A percentile compares a stretch with the other conserved stretches of the same genome.
Evolutionary conservation across 1,140 invertebrate species (phyloP).

Genomic region (Calliphora vicina): DNA sequence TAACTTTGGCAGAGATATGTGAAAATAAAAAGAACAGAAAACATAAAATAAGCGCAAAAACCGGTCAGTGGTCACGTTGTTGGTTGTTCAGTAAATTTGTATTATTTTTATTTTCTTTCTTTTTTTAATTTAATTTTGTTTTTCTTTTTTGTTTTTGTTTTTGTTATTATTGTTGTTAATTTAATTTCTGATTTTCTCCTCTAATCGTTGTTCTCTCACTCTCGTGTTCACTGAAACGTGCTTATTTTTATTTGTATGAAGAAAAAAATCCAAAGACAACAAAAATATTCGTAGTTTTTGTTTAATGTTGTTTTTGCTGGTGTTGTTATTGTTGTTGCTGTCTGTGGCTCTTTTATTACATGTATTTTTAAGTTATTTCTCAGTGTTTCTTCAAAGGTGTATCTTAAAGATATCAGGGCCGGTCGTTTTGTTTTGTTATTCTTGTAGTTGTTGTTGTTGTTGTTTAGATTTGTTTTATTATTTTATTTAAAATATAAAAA

Average conservation of each 20-base stretch:
- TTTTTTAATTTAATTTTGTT: conserved; percentile 22
- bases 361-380: neutral
- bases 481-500: neutral
- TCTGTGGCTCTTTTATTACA: neutral
- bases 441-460: neutral
- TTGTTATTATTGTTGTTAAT: neutral
- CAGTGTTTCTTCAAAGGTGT: neutral
- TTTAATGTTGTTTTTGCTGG: neutral
- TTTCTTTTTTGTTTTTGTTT: neutral
- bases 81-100: conserved; percentile 24
- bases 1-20: neutral
- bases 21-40: neutral
- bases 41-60: conserved; percentile 25
- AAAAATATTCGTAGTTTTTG: neutral
- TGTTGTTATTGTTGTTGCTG: neutral
- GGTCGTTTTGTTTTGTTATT: neutral
- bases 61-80: conserved; percentile 40
- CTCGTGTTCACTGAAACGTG: neutral
- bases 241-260: conserved; percentile 18
- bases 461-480: neutral
- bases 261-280: neutral
- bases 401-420: neutral
- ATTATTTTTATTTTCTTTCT: neutral
- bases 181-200: conserved; percentile 2
- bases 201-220: conserved; percentile 6